phyloP scores from a whole-genome alignment of 2,797 vertebrate species.

The Cynopterus sphinx region DNA sequence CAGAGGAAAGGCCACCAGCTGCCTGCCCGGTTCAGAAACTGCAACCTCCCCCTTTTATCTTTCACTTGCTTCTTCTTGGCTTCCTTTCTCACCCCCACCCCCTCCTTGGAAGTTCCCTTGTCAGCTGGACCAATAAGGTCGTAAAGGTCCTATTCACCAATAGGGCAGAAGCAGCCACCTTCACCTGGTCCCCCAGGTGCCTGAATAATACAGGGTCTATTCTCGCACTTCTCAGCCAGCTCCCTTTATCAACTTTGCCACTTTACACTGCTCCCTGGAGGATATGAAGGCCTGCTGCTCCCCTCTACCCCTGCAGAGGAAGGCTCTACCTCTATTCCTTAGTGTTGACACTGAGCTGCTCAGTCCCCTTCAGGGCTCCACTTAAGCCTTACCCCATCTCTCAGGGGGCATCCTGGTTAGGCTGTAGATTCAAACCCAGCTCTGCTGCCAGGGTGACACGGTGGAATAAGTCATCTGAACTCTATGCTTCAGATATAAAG shows the following conservation, averaged over 20 bases:
- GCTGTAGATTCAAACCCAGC: background rate
- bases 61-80: background rate
- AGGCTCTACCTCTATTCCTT: background rate
- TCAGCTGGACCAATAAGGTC: background rate
- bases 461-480: background rate
- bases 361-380: background rate
- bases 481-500: background rate
- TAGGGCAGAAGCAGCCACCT: background rate
- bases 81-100: background rate
- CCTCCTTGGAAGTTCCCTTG: background rate
- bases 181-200: background rate
- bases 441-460: background rate
- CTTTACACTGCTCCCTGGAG: background rate
- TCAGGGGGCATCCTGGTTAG: background rate
- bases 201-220: rapidly evolving
- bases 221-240: rapidly evolving
- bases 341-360: background rate
- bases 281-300: background rate
- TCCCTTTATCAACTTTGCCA: background rate
- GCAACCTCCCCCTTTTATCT: background rate
- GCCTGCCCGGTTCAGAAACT: rapidly evolving
- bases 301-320: too few species aligned
- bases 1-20: background rate
- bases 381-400: background rate
- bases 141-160: background rate